Conservation (phyloP, 2,888 invertebrate genomes). For the Meteorus colon region DNA sequence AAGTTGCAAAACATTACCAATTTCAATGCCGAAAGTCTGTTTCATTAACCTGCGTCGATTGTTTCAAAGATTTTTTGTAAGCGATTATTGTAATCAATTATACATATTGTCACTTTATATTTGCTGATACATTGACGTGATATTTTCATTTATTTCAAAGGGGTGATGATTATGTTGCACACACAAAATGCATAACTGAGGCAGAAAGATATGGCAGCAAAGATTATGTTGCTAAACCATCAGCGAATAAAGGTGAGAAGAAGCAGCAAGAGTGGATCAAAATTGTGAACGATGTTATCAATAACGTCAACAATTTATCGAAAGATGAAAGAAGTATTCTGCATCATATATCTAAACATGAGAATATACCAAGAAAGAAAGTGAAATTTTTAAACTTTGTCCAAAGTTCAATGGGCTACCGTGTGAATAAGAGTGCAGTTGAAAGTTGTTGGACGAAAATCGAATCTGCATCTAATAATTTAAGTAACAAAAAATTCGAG, state of each 20-base stretch:
- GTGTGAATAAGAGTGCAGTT: constrained; percentile 76
- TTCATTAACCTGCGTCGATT: constrained; percentile 93
- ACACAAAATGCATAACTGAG: constrained; percentile 80
- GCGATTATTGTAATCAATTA: constrained; percentile 55
- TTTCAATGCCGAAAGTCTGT: constrained; percentile 82
- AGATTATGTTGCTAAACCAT: constrained; percentile 81
- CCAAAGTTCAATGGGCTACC: constrained; percentile 77
- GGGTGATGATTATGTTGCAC: constrained; percentile 77
- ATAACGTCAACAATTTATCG: constrained; percentile 76
- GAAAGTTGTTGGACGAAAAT: constrained; percentile 81
- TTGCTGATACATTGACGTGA: constrained; percentile 33
- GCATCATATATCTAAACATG: constrained; percentile 80
- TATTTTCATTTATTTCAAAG: constrained; percentile 73
- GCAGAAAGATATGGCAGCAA: constrained; percentile 92
- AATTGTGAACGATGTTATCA: constrained; percentile 80
- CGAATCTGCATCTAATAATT: constrained; percentile 65
- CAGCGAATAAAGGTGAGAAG: constrained; percentile 86
- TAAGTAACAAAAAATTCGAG: constrained; percentile 40
- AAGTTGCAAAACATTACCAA: constrained; percentile 91
- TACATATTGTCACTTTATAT: background rate
- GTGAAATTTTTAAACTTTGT: constrained; percentile 88
- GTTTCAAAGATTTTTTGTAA: constrained; percentile 90
- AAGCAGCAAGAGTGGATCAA: constrained; percentile 91
- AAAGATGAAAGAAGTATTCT: constrained; percentile 79
- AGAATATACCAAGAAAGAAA: constrained; percentile 91